Conservation (phyloP, 2,113 vertebrate species). For the Corydoras maculifer region DNA sequence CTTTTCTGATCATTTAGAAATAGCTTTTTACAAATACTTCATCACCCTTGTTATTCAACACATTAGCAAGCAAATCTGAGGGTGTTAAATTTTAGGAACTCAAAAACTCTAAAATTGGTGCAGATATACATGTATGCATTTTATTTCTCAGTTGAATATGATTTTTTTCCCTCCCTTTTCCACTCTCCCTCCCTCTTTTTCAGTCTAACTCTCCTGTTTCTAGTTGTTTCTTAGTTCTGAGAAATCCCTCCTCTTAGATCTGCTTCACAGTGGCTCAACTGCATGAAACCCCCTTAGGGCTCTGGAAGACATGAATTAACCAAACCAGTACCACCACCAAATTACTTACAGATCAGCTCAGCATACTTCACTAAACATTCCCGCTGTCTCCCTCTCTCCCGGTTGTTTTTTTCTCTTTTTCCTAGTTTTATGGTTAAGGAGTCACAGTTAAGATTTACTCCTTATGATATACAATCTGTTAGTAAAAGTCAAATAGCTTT, state of each 20-base stretch:
- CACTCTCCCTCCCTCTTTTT: no score
- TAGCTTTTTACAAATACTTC: no score
- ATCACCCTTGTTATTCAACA: no score
- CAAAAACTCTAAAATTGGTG: no score
- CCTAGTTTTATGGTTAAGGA: neutral
- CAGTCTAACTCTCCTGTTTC: neutral
- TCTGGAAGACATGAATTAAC: constrained; percentile 28
- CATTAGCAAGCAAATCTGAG: no score
- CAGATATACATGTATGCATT: no score
- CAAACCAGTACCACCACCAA: constrained; percentile 38
- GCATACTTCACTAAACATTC: constrained; percentile 30
- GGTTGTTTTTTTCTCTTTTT: neutral
- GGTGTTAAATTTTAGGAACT: no score
- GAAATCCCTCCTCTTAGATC: constrained; percentile 26
- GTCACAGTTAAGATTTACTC: constrained; percentile 6
- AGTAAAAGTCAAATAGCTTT: neutral
- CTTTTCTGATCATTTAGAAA: no score
- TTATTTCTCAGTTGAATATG: no score
- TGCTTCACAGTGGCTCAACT: constrained; percentile 35
- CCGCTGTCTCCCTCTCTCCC: constrained; percentile 2
- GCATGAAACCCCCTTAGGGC: constrained; percentile 36
- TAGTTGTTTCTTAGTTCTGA: constrained; percentile 24
- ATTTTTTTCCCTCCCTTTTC: no score
- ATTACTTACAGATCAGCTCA: constrained; percentile 37
- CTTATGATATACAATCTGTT: neutral